Evolutionary conservation across 2,888 invertebrate species (phyloP), one percentile per base, ranked within the genome.

Genomic region (Barypeithes pellucidus): DNA sequence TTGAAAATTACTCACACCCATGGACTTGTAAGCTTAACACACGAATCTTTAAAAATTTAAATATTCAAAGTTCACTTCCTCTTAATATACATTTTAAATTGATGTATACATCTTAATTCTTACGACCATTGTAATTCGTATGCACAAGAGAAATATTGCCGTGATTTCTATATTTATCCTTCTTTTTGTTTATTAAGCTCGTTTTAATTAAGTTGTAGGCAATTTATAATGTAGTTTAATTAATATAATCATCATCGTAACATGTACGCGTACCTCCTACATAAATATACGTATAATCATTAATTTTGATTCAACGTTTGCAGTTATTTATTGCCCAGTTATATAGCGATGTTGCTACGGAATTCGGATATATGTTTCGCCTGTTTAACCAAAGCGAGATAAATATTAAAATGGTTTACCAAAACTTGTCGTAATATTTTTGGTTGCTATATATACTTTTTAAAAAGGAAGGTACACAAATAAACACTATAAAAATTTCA

Each of bases 181-280:
- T 43, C 54, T 66, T 75, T 75, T 65, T 75, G 71, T 76, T 67
- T 68, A 77, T 76, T 74, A 77, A 76, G 75, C 65, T 43, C 67
- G 65, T 66, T 77, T 73, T 78, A 79, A 80, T 79, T 78, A 77
- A 79, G 79, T 78, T 77, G 77, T 77, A 76, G 73, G 75, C 72
- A 72, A 76, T 75, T 77, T 78, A 79, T 78, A 73, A 75, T 67
- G 61, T 39, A 62, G 72, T 77, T 76, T 79, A 79, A 80, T 79
- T 79, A 80, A 79, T 78, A 74, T 78, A 78, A 79, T 79, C 77
- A 79, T 78, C 79, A 71, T 76, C 65, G 76, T 57, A 72, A 70
- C 73, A 73, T 70, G 70, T 65, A 70, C 75, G 67, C 41, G 73
- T 69, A 75, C 75, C 72, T 76, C 76, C 76, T 75, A 76, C 74